phyloP scores from a whole-genome alignment of 2,113 vertebrate species.

The Petaurus breviceps region DNA sequence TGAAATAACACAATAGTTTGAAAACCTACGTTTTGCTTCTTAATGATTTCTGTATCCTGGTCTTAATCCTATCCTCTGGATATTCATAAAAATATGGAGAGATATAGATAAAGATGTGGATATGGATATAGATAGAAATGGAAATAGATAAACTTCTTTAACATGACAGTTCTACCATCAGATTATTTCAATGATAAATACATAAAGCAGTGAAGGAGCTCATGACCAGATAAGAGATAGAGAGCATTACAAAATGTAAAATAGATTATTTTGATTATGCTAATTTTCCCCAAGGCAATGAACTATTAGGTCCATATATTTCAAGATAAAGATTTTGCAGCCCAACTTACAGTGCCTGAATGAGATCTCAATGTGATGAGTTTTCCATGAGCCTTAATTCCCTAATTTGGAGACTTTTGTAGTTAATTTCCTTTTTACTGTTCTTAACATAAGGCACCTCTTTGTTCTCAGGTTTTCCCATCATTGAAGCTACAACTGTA shows the following conservation, averaged over 20 bases:
- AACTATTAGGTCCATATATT: neutral
- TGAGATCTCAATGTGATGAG: neutral
- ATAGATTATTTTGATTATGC: too few species aligned
- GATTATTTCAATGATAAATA: too few species aligned
- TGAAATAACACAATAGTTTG: neutral
- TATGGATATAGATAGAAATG: neutral
- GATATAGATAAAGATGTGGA: neutral
- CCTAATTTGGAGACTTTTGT: neutral
- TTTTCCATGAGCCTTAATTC: neutral
- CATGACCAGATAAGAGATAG: too few species aligned
- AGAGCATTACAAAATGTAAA: too few species aligned
- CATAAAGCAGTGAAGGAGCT: too few species aligned
- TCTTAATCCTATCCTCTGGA: neutral
- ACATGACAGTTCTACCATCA: neutral
- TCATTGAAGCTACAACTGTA: neutral
- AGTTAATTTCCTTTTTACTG: neutral
- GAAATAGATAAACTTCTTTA: neutral
- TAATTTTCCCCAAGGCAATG: neutral
- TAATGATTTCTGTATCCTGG: neutral
- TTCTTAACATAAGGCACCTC: neutral
- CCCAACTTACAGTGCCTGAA: neutral
- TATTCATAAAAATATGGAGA: neutral
- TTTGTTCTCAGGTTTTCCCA: neutral
- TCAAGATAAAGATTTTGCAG: neutral
- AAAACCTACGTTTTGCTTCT: neutral